phyloP scores from a whole-genome alignment of 1,140 invertebrate species.

The Polypedilum vanderplanki region DNA sequence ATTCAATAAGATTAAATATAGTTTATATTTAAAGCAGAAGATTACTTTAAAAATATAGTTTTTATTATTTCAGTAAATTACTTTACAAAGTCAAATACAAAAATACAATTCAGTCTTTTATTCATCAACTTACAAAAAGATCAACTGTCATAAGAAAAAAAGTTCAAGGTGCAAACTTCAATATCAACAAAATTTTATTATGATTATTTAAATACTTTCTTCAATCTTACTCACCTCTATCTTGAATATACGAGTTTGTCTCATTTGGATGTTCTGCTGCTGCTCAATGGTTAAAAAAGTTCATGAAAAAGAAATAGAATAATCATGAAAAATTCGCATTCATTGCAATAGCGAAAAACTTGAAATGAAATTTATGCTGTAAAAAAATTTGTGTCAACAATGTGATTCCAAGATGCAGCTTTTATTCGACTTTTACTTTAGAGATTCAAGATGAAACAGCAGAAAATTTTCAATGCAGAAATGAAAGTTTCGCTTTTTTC shows the following conservation, averaged over 20 bases:
- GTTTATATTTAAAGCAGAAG: too few relatives aligned
- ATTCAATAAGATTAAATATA: too few relatives aligned
- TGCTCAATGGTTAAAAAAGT: background rate
- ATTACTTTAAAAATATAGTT: too few relatives aligned
- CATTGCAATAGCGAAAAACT: background rate
- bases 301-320: background rate
- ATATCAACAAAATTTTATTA: background rate
- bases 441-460: background rate
- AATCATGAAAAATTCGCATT: conserved; percentile 22
- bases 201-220: background rate
- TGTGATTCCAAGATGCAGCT: background rate
- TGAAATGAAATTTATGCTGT: conserved; percentile 9
- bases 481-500: background rate
- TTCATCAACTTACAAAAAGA: too few relatives aligned
- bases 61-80: too few relatives aligned
- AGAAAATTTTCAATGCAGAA: background rate
- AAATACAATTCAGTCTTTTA: too few relatives aligned
- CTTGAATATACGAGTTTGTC: conserved; percentile 21
- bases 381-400: background rate
- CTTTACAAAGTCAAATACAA: too few relatives aligned
- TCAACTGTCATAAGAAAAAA: too few relatives aligned
- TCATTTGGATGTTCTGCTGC: conserved; percentile 24
- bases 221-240: background rate
- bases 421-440: conserved; percentile 2
- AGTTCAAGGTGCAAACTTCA: too few relatives aligned